These are phyloP conservation scores for Nomada goodeniana DNA, from an alignment of 2,888 invertebrate species.

Conservation along the genomic window DNA sequence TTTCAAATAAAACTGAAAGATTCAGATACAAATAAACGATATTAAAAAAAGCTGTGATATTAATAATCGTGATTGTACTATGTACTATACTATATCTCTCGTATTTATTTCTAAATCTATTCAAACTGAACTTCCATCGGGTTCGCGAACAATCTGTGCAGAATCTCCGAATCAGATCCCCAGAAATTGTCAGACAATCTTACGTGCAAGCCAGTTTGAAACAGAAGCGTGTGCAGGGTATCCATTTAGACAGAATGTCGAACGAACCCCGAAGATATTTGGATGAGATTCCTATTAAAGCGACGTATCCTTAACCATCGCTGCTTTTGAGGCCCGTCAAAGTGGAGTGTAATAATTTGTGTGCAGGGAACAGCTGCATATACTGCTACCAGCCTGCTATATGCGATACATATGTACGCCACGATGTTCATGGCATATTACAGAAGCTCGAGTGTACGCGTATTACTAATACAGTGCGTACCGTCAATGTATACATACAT, in stretches of 20 bases:
- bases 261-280: constrained; percentile 20
- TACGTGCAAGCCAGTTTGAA: no score
- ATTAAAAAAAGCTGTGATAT: no score
- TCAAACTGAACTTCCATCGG: no score
- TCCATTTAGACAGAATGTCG: not conserved
- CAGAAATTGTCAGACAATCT: not conserved
- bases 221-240: not conserved
- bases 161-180: no score
- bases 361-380: constrained; percentile 48
- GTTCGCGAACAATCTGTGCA: no score
- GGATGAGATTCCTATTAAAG: constrained; percentile 43
- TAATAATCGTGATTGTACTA: no score
- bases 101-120: no score
- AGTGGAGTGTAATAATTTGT: constrained; percentile 63
- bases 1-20: no score
- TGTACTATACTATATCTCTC: no score
- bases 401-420: constrained; percentile 4
- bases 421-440: constrained; percentile 28
- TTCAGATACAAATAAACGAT: no score
- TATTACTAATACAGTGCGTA: constrained; percentile 32
- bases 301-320: constrained; percentile 36
- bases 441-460: constrained; percentile 8
- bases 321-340: constrained; percentile 32
- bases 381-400: constrained; percentile 12
- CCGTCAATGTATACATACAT: constrained; percentile 16